Evolutionary conservation across 2,888 invertebrate species (phyloP).

Genomic region (Agrochola macilenta): DNA sequence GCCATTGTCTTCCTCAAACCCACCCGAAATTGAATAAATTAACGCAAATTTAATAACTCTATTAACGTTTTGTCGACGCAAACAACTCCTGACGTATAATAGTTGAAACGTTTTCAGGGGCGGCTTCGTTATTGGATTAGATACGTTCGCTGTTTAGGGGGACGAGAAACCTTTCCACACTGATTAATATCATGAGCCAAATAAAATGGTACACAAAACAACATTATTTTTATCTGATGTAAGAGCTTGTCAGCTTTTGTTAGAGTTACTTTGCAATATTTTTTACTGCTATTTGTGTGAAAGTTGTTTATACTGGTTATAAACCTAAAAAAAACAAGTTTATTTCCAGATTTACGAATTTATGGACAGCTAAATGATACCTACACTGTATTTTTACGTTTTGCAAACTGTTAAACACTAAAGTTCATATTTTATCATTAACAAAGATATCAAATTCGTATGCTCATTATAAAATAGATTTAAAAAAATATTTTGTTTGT

Average conservation of each 20-base stretch:
- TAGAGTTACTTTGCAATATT: constrained; percentile 7
- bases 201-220: constrained; percentile 66
- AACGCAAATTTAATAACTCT: constrained; percentile 89
- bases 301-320: not conserved
- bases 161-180: constrained; percentile 81
- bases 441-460: not conserved
- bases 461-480: not conserved
- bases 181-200: constrained; percentile 75
- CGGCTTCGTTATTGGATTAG: constrained; percentile 85
- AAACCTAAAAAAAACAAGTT: not conserved
- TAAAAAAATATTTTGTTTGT: no score
- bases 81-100: constrained; percentile 86
- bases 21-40: constrained; percentile 89
- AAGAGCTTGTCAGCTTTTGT: constrained; percentile 56
- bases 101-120: constrained; percentile 82
- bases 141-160: constrained; percentile 76
- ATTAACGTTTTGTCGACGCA: constrained; percentile 86
- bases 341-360: not conserved
- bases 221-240: constrained; percentile 62
- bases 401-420: not conserved
- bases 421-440: not conserved
- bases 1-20: constrained; percentile 82
- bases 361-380: not conserved
- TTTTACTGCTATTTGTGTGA: not conserved
- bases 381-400: not conserved